Percentiles rank a stretch among this genome's conserved stretches.
phyloP scores from a whole-genome alignment of 2,113 vertebrate genomes.

The Phycodurus eques region DNA sequence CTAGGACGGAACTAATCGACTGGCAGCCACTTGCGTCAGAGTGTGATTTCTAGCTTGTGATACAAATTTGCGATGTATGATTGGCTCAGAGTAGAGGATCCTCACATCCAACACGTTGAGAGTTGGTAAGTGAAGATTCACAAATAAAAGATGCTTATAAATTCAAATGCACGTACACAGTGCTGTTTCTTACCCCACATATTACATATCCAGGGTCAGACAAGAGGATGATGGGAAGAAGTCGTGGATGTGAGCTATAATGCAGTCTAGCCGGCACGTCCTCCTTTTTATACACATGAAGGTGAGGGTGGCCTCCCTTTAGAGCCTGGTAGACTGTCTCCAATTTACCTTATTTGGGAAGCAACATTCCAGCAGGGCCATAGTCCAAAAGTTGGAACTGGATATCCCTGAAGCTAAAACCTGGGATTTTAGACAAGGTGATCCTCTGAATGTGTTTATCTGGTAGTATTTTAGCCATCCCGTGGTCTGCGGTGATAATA shows the following conservation, averaged over 20 bases:
- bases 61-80: too few species aligned
- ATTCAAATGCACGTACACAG: not conserved
- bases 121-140: not conserved
- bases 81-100: too few species aligned
- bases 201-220: constrained; percentile 82
- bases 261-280: constrained; percentile 75
- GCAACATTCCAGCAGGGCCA: constrained; percentile 73
- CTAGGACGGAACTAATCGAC: too few species aligned
- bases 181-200: constrained; percentile 76
- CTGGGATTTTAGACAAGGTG: constrained; percentile 35
- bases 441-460: not conserved
- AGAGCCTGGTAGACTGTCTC: constrained; percentile 77
- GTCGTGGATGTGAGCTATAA: constrained; percentile 74
- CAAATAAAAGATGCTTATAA: not conserved
- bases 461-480: constrained; percentile 76
- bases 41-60: too few species aligned
- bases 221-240: constrained; percentile 78
- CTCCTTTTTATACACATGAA: constrained; percentile 83
- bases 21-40: too few species aligned
- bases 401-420: constrained; percentile 78
- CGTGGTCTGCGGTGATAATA: constrained; percentile 84
- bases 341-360: constrained; percentile 79
- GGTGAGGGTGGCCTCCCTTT: constrained; percentile 75
- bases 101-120: too few species aligned
- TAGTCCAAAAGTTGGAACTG: constrained; percentile 82